Conservation (phyloP, 2,797 vertebrate species). For the Diglossa cyanea region DNA sequence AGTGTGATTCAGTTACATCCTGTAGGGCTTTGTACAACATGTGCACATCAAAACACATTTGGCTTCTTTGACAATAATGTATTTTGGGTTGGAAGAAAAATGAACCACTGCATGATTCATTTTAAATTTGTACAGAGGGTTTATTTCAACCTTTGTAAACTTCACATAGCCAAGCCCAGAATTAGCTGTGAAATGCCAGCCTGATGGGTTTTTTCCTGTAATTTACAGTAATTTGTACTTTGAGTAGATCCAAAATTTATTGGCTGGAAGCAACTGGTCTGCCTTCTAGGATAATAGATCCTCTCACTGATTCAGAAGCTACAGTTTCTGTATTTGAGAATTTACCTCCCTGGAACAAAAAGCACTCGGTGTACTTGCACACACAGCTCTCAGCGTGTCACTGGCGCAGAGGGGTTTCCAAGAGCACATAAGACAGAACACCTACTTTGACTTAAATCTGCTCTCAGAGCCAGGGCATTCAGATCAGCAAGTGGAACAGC, state of each 20-base stretch:
- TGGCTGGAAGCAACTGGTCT: neutral
- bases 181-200: neutral
- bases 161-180: neutral
- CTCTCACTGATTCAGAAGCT: neutral
- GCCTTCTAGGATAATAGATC: neutral
- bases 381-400: accelerated
- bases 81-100: neutral
- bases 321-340: neutral
- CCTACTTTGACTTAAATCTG: neutral
- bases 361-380: neutral
- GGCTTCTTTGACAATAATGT: neutral
- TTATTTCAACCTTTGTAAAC: constrained; percentile 7
- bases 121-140: neutral
- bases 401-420: neutral
- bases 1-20: neutral
- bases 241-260: neutral
- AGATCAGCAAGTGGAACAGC: neutral
- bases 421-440: neutral
- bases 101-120: neutral
- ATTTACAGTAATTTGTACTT: neutral
- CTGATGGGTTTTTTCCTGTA: neutral
- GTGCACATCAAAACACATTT: neutral
- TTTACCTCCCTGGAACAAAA: neutral
- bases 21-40: neutral
- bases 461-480: neutral